These are phyloP conservation scores for Rhinoptilus africanus DNA, from an alignment of 2,113 vertebrate genomes.

Conservation along the genomic window DNA sequence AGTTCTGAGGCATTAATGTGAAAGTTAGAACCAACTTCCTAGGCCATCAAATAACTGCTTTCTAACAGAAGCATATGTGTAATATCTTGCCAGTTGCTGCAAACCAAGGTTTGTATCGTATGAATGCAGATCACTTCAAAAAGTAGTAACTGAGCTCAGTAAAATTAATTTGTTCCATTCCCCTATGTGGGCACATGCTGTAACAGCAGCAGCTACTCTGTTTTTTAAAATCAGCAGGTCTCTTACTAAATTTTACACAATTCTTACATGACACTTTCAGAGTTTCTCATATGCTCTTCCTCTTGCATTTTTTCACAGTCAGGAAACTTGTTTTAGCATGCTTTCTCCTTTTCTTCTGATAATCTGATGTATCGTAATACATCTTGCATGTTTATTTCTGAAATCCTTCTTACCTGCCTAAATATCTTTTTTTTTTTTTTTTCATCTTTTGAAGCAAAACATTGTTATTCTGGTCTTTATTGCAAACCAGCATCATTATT, in stretches of 20 bases:
- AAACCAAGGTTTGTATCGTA: neutral
- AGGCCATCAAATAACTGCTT: neutral
- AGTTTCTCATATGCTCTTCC: neutral
- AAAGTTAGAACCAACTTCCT: neutral
- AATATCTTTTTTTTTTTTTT: neutral
- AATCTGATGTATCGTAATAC: neutral
- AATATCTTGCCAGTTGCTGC: neutral
- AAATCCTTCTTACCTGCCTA: neutral
- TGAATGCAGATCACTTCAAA: neutral
- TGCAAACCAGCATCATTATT: neutral
- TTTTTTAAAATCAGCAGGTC: neutral
- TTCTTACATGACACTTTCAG: accelerated
- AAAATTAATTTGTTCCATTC: constrained; percentile 7
- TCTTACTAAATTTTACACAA: neutral
- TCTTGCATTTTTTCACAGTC: neutral
- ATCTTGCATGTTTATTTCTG: neutral
- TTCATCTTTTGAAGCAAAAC: neutral
- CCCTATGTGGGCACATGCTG: neutral
- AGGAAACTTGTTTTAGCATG: neutral
- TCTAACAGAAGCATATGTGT: neutral
- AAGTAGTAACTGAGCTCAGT: neutral
- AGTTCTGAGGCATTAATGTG: neutral
- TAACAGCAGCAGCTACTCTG: neutral
- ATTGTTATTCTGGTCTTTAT: neutral
- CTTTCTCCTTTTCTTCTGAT: neutral